Conservation (phyloP, 2,113 vertebrate genomes). For the Oncorhynchus gorbuscha region DNA sequence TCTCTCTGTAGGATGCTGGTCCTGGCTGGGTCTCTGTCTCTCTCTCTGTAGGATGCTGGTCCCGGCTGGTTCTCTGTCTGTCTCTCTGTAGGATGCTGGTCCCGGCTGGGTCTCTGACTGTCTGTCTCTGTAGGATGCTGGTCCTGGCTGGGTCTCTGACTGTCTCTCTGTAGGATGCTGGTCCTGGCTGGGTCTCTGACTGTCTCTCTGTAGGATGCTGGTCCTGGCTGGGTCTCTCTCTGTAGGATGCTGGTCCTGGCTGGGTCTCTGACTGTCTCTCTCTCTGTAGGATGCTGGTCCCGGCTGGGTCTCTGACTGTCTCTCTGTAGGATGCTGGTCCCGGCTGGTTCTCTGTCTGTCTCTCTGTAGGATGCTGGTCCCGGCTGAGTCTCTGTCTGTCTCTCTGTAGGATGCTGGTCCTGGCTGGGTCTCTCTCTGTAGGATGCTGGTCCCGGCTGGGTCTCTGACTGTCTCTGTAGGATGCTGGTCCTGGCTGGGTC, state of each 20-base stretch:
- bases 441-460: conserved; percentile 85
- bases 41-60: conserved; percentile 94
- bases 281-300: conserved; percentile 91
- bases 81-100: conserved; percentile 94
- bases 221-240: conserved; percentile 82
- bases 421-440: conserved; percentile 82
- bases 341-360: conserved; percentile 81
- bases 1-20: too few relatives aligned
- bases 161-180: too few relatives aligned
- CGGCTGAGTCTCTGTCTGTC: conserved; percentile 81
- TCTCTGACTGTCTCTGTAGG: too few relatives aligned
- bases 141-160: conserved; percentile 82
- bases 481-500: conserved; percentile 83
- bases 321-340: conserved; percentile 91
- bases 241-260: conserved; percentile 87
- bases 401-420: conserved; percentile 91
- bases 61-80: conserved; percentile 81
- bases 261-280: conserved; percentile 81
- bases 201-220: too few relatives aligned
- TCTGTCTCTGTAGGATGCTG: too few relatives aligned
- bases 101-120: conserved; percentile 79
- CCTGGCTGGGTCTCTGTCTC: too few relatives aligned
- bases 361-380: conserved; percentile 91
- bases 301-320: conserved; percentile 79
- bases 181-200: conserved; percentile 82